phyloP scores from a whole-genome alignment of 1,140 invertebrate genomes.

The Adoxophyes honmai region DNA sequence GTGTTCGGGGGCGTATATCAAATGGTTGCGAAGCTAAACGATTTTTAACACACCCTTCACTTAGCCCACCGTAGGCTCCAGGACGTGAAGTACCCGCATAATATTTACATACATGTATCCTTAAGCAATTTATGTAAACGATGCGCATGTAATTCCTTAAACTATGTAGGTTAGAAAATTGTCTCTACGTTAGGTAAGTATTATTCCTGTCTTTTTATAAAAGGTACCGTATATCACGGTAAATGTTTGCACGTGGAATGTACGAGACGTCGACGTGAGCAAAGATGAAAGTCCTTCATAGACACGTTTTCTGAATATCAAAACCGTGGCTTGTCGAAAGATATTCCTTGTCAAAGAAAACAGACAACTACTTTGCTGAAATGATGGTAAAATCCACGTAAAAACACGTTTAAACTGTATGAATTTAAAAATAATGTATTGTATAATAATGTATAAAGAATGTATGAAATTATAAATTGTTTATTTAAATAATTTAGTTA shows the following conservation, averaged over 20 bases:
- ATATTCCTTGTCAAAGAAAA: constrained; percentile 10
- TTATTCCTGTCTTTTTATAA: not conserved
- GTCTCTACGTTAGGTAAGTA: not conserved
- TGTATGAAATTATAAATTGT: too few relatives aligned
- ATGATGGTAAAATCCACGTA: too few relatives aligned
- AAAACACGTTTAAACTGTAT: too few relatives aligned
- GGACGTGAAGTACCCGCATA: constrained; percentile 12
- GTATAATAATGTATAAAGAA: too few relatives aligned
- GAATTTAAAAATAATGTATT: too few relatives aligned
- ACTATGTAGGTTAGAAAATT: not conserved
- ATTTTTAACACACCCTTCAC: constrained; percentile 15
- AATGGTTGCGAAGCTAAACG: not conserved
- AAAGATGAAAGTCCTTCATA: constrained; percentile 1
- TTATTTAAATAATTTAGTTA: too few relatives aligned
- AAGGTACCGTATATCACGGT: not conserved
- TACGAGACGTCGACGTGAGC: not conserved
- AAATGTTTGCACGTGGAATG: not conserved
- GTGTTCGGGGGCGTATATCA: not conserved
- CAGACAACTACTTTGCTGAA: too few relatives aligned
- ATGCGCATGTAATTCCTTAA: constrained; percentile 13
- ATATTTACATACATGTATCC: constrained; percentile 17
- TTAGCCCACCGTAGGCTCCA: constrained; percentile 10
- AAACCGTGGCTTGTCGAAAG: not conserved
- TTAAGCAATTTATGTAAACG: constrained; percentile 18
- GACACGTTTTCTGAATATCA: constrained; percentile 2